Conservation (phyloP, 2,888 invertebrate species). For the Lepidocyrtinus sp. region DNA sequence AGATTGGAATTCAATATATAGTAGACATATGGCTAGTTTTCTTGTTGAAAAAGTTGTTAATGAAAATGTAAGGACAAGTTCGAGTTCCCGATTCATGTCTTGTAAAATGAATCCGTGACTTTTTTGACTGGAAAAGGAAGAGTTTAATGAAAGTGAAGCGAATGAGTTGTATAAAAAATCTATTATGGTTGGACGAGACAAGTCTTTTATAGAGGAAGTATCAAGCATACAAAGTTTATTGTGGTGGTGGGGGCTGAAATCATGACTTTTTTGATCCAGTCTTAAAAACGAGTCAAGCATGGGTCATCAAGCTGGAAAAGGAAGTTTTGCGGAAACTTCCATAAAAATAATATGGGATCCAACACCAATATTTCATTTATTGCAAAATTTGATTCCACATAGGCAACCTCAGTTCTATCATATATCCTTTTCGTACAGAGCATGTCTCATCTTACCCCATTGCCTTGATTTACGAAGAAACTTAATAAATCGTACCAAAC, state of each 20-base stretch:
- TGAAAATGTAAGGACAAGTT: slow-evolving; percentile 54
- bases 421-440: too few relatives aligned
- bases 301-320: not conserved
- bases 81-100: slow-evolving; percentile 37
- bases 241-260: slow-evolving; percentile 29
- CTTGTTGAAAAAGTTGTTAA: slow-evolving; percentile 25
- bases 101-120: slow-evolving; percentile 56
- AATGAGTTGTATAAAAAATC: slow-evolving; percentile 29
- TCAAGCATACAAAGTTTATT: not conserved
- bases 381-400: too few relatives aligned
- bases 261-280: slow-evolving; percentile 55
- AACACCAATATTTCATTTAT: too few relatives aligned
- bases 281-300: slow-evolving; percentile 6
- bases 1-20: not conserved
- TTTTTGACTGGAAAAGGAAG: slow-evolving; percentile 45
- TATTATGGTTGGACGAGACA: not conserved
- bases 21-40: not conserved
- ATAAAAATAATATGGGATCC: too few relatives aligned
- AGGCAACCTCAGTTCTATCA: too few relatives aligned
- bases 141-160: slow-evolving; percentile 36
- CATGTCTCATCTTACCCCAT: too few relatives aligned
- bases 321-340: not conserved
- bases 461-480: too few relatives aligned
- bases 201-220: not conserved
- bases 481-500: too few relatives aligned